Evolutionary conservation across 1,140 invertebrate genomes (phyloP), one percentile per base, ranked within the genome.

Genomic region (Polypedilum pembai): DNA sequence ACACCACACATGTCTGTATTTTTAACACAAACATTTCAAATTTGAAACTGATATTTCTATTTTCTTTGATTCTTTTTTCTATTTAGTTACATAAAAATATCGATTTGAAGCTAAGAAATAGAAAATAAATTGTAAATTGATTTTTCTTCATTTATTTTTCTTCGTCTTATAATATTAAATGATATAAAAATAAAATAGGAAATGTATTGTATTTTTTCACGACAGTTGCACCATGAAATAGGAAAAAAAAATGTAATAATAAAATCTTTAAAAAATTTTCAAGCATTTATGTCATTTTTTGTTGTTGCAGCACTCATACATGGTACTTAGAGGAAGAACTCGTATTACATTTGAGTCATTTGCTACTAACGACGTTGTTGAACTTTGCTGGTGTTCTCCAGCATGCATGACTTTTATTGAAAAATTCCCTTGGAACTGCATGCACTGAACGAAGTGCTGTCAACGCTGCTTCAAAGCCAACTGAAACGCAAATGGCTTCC

Each of bases 401-500:
- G 65, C 65, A 69, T 8, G 65, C 8, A 69, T 69, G 65, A 69
- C 20, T 21, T 20, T 18, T 21, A 21, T 18, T 21, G 17, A 82
- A 80, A 74, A 81, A 82, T 0, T 76, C 72, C 3, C 8, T 8
- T 0, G 87, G 86, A 7, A 88, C 85, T 8, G 86, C 84, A 10
- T 80, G 79, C 73, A 83, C 80, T 7, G 84, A 84, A 66, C 82
- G 76, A 73, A 89, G 78, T 1, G 88, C 83, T 8, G 77, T 77
- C 76, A 83, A 82, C 0, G 88, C 87, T 40, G 85, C 81, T 41
- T 84, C 77, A 78, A 88, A 85, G 2, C 85, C 88, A 5, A 86
- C 78, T 20, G 82, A 81, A 3, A 89, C 79, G 76, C 87, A 86
- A 66, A 80, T 76, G 69, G 83, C 78, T 79, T 89, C 83, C 17